These are phyloP conservation scores for Drosophila phalerata DNA, from an alignment of 2,888 invertebrate species.

Conservation along the genomic window DNA sequence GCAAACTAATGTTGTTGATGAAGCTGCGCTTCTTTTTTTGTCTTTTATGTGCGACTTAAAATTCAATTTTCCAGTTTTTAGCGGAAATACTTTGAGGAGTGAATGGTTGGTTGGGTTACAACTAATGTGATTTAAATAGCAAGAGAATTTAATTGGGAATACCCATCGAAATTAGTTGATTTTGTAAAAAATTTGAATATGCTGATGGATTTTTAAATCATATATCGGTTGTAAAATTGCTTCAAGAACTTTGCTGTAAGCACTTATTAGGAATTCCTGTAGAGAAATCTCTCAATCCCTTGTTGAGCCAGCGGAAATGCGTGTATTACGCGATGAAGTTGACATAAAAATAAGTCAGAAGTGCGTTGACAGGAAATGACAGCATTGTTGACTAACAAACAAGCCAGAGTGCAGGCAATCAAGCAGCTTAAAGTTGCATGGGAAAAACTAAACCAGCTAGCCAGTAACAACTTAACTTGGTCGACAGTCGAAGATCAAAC, in stretches of 20 bases:
- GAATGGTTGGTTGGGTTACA: constrained; percentile 9
- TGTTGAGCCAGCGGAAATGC: constrained; percentile 53
- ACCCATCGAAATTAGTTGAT: no score
- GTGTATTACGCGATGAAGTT: constrained; percentile 33
- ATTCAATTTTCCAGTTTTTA: constrained; percentile 67
- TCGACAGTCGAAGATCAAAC: constrained; percentile 10
- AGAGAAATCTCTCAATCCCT: constrained; percentile 7
- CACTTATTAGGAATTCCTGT: not conserved
- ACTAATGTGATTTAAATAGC: constrained; percentile 50
- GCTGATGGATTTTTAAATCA: not conserved
- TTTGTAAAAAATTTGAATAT: not conserved
- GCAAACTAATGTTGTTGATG: constrained; percentile 73
- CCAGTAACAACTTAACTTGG: constrained; percentile 19
- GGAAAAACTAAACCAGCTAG: constrained; percentile 9
- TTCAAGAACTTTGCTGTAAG: not conserved
- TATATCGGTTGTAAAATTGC: not conserved
- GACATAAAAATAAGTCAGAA: constrained; percentile 38
- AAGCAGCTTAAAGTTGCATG: constrained; percentile 23
- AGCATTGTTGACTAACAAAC: constrained; percentile 33
- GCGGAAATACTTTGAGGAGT: constrained; percentile 52
- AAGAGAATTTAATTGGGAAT: constrained; percentile 29
- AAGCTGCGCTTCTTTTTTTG: constrained; percentile 37
- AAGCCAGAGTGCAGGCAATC: constrained; percentile 35
- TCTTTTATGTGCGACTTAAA: constrained; percentile 55
- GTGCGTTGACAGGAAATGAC: constrained; percentile 48